These are phyloP conservation scores for Passer domesticus DNA, from an alignment of 2,113 vertebrate genomes.

Conservation along the genomic window DNA sequence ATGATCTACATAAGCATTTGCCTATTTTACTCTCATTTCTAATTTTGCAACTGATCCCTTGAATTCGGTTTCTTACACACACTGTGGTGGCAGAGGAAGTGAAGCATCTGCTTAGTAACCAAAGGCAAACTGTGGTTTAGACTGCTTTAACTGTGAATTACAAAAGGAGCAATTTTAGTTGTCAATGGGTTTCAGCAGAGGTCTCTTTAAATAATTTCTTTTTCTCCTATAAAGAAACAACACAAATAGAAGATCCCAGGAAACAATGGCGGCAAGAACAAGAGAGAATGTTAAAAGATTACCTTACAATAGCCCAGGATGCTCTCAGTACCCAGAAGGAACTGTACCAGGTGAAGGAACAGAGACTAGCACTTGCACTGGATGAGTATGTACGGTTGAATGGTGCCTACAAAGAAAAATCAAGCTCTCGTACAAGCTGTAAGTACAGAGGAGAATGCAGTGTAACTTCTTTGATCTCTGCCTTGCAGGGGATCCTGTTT, in stretches of 20 bases:
- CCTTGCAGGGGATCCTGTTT: conserved; percentile 8
- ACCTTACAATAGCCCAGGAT: conserved; percentile 83
- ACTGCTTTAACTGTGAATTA: neutral
- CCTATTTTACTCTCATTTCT: neutral
- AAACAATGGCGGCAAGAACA: conserved; percentile 85
- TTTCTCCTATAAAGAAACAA: conserved; percentile 75
- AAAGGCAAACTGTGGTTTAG: neutral
- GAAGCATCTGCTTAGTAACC: neutral
- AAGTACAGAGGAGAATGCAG: conserved; percentile 60
- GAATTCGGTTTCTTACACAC: neutral
- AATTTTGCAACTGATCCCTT: neutral
- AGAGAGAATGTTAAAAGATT: conserved; percentile 87
- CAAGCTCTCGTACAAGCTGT: conserved; percentile 83
- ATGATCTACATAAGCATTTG: neutral
- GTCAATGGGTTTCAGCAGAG: neutral
- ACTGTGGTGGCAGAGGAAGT: neutral
- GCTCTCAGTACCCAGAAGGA: conserved; percentile 83
- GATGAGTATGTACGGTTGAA: conserved; percentile 82
- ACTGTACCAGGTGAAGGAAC: conserved; percentile 86
- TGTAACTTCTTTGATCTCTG: neutral
- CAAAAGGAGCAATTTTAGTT: neutral
- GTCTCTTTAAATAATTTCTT: neutral
- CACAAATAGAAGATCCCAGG: conserved; percentile 86
- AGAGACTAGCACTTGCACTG: conserved; percentile 82
- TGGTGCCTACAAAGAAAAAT: conserved; percentile 85